phyloP scores from a whole-genome alignment of 2,888 invertebrate genomes.

The Epirrita christyi region DNA sequence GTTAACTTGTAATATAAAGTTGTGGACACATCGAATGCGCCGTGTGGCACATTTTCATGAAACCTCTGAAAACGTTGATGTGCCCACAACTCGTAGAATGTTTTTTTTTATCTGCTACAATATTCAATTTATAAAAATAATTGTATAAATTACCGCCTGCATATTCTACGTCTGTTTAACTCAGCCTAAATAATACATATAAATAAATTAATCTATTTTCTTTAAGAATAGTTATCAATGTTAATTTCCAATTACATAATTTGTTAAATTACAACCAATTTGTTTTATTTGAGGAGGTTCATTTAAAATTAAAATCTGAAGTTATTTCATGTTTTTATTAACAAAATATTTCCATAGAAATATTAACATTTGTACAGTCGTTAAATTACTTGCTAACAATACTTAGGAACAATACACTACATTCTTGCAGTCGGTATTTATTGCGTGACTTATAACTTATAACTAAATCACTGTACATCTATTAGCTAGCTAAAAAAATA shows the following conservation, averaged over 20 bases:
- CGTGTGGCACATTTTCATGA: background rate
- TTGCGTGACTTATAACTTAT: no score
- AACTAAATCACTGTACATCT: no score
- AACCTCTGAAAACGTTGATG: slow-evolving; percentile 2
- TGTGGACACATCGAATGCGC: slow-evolving; percentile 34
- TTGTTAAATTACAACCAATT: slow-evolving; percentile 68
- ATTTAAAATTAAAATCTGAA: slow-evolving; percentile 8
- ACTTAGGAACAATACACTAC: background rate
- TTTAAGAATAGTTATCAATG: slow-evolving; percentile 71
- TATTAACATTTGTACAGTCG: slow-evolving; percentile 19
- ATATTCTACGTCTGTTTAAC: slow-evolving; percentile 65
- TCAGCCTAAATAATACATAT: slow-evolving; percentile 67
- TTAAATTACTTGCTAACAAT: slow-evolving; percentile 1
- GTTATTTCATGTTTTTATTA: slow-evolving; percentile 18
- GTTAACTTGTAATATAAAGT: slow-evolving; percentile 51
- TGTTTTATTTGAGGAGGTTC: slow-evolving; percentile 52
- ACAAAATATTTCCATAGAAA: slow-evolving; percentile 26
- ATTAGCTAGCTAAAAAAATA: no score
- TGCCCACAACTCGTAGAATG: slow-evolving; percentile 52
- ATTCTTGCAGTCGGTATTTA: background rate
- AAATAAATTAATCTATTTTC: slow-evolving; percentile 71
- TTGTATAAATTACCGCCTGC: slow-evolving; percentile 71
- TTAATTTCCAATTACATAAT: slow-evolving; percentile 81
- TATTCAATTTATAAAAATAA: slow-evolving; percentile 56
- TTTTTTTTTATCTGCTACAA: slow-evolving; percentile 63